Base-by-base conservation (phyloP, 2,888 invertebrate genomes). In the Microdon myrmicae region DNA sequence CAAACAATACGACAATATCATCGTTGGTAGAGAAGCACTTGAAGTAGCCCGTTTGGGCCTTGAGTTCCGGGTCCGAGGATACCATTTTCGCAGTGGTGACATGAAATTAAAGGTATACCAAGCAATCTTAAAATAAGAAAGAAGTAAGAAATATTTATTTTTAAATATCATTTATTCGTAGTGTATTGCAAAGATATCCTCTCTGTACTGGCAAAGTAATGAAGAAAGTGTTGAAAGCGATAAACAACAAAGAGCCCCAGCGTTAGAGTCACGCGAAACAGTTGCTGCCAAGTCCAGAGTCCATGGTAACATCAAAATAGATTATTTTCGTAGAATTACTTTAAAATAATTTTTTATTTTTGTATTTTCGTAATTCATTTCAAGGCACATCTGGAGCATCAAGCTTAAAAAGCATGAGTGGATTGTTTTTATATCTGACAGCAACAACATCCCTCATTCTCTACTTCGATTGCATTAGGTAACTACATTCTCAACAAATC, bases 181-280 rank as follows among this genome's bases (percentile, higher is more conserved):
- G 86, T 94, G 94, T 81, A 84, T 92, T 75, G 93, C 93, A 43
- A 92, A 90, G 71, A 92, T 93, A 77, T 90, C 90, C 43, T 89
- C 90, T 6, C 86, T 93, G 31, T 93, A 92, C 80, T 90, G 89
- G 87, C 85, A 89, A 71, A 91, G 89, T 76, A 92, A 92, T 79
- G 93, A 93, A 78, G 90, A 92, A 77, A 92, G 91, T 74, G 90
- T 92, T 34, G 90, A 90, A 76, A 89, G 90, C 14, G 88, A 88
- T 72, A 85, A 87, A 69, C 84, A 87, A 69, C 85, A 86, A 71
- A 87, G 87, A 74, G 88, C 88, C 3, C 89, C 90, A 51, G 88
- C 88, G 28, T 76, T 88, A 71, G 89, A 91, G 73, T 90, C 91
- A 48, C 84, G 90, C 41, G 91, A 90, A 75, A 86, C 89, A 39